Conservation (phyloP, 1,140 invertebrate species). For the Stegodyphus dumicola region DNA sequence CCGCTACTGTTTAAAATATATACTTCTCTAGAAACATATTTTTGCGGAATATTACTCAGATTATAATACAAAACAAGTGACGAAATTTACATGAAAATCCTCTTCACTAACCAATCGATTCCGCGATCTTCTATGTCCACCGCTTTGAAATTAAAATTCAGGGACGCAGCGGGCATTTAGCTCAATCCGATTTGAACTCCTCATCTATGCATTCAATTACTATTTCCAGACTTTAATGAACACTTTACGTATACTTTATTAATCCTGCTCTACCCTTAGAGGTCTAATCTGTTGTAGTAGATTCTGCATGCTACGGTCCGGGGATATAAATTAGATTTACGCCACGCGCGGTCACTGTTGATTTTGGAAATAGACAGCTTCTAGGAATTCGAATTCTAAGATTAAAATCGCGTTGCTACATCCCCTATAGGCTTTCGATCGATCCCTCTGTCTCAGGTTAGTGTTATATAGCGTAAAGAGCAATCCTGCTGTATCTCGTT, state of each 20-base stretch:
- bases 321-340: constrained; percentile 46
- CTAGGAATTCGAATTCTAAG: constrained; percentile 40
- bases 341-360: constrained; percentile 16
- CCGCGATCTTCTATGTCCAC: neutral
- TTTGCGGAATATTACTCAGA: too few species aligned
- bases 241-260: constrained; percentile 55
- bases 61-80: too few species aligned
- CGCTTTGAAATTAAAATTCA: constrained; percentile 31
- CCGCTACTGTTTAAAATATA: too few species aligned
- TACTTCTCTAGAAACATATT: too few species aligned
- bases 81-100: too few species aligned
- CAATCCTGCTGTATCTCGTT: too few species aligned
- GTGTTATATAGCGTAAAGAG: too few species aligned
- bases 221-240: constrained; percentile 50
- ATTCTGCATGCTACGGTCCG: neutral
- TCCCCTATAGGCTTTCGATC: neutral
- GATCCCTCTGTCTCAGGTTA: too few species aligned
- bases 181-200: neutral
- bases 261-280: constrained; percentile 32
- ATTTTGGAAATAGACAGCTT: constrained; percentile 45
- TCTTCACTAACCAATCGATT: too few species aligned
- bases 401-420: constrained; percentile 48
- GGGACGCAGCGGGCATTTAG: neutral
- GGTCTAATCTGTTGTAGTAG: constrained; percentile 4
- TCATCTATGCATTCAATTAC: constrained; percentile 22